phyloP scores from a whole-genome alignment of 1,140 invertebrate species.

The Aphis craccivora region DNA sequence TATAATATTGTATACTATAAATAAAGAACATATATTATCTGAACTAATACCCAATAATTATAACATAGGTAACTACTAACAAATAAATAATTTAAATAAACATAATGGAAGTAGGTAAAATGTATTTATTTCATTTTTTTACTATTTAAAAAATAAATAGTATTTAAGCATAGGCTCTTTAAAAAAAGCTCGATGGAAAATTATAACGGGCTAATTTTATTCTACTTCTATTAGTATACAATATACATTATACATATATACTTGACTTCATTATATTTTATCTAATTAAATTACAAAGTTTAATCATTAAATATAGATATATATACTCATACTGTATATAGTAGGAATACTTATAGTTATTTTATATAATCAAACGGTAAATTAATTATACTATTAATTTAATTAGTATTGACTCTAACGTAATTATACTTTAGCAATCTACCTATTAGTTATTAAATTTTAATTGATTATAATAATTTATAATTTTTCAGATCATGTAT shows the following conservation, averaged over 20 bases:
- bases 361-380: background rate
- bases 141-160: background rate
- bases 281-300: background rate
- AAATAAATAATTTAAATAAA: background rate
- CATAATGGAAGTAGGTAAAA: background rate
- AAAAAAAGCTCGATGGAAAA: background rate
- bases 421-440: background rate
- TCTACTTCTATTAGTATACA: background rate
- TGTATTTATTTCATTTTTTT: background rate
- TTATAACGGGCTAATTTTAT: background rate
- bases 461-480: background rate
- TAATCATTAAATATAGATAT: background rate
- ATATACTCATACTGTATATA: background rate
- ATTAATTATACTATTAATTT: background rate
- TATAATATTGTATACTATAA: background rate
- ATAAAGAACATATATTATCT: background rate
- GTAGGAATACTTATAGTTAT: background rate
- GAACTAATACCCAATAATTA: background rate
- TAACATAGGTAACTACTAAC: background rate
- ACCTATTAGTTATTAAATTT: background rate
- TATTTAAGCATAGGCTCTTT: background rate
- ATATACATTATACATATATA: no score
- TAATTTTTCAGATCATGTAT: constrained; percentile 27
- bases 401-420: background rate
- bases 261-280: background rate